Evolutionary conservation across 2,113 vertebrate species (phyloP).

Genomic region (Smithornis capensis): DNA sequence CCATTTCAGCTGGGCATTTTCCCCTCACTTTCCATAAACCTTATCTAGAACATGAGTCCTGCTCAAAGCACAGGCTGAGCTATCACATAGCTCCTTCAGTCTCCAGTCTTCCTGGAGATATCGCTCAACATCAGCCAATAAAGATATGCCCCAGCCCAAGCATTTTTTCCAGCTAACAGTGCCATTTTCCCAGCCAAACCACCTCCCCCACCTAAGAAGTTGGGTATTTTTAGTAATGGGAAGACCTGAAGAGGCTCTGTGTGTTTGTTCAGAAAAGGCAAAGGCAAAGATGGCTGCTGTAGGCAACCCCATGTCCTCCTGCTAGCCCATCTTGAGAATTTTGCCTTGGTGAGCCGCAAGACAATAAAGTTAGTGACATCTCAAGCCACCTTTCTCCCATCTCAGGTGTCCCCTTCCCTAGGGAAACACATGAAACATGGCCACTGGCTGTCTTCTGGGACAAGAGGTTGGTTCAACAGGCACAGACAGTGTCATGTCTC

Average conservation of each 20-base stretch:
- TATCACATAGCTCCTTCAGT: background rate
- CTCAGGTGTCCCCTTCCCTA: background rate
- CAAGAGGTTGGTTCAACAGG: background rate
- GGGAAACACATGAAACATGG: accelerated
- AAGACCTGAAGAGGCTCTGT: background rate
- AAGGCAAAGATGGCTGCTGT: accelerated
- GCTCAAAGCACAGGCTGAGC: background rate
- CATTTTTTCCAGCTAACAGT: slow-evolving; percentile 26
- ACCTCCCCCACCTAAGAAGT: background rate
- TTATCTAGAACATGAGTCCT: background rate
- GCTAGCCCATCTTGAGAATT: background rate
- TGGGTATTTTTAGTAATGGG: background rate
- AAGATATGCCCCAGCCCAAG: slow-evolving; percentile 13
- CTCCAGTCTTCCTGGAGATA: slow-evolving; percentile 5
- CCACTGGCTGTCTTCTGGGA: background rate
- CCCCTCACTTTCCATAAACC: background rate
- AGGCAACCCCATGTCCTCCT: background rate
- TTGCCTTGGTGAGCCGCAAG: background rate
- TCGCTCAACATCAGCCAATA: background rate
- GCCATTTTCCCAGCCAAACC: background rate
- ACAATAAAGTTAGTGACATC: background rate
- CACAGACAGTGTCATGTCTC: accelerated
- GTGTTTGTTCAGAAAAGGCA: background rate
- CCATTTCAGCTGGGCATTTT: background rate
- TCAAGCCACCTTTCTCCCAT: background rate